Evolutionary conservation across 2,888 invertebrate genomes (phyloP), one percentile per base, ranked within the genome.

Genomic region (Lasius platythorax): DNA sequence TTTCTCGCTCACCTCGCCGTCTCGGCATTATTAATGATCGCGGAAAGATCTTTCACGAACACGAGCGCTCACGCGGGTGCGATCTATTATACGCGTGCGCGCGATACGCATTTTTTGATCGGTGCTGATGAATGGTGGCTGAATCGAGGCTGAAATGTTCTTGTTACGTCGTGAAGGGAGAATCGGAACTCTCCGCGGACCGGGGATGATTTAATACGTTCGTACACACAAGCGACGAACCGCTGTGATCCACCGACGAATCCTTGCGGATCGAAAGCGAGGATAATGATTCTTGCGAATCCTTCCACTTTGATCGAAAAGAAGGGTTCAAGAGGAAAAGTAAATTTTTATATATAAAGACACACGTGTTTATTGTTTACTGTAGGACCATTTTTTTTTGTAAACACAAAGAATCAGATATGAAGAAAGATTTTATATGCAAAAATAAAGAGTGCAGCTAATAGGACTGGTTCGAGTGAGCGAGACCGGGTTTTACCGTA

Each of bases 11-110:
- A 70, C 63, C 82, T 83, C 76, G 78, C 88, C 85, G 87, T 85
- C 85, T 83, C 87, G 84, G 72, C 12, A 87, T 90, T 90, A 90
- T 90, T 90, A 90, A 90, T 90, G 90, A 90, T 86, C 89, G 84
- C 90, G 89, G 90, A 90, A 90, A 90, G 90, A 90, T 90, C 90
- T 86, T 40, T 40, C 86, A 86, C 84, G 88, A 83, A 85, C 82
- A 85, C 72, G 85, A 46, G 37, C 83, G n/a, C 50, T 53, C 50
- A 53, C 50, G 87, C 70, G 78, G 79, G 85, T 87, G 90, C 89
- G 87, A 90, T 90, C 87, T 87, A 83, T 87, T 74, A 18, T 28
- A 87, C 84, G 85, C 87, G 87, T 87, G 85, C 86, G 87, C 87
- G 85, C 87, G 87, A 88, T 90, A 87, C 87, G 89, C 86, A 84